Evolutionary conservation across 1,140 invertebrate species (phyloP), one percentile per base, ranked within the genome.

Genomic region (Laodelphax striatellus): DNA sequence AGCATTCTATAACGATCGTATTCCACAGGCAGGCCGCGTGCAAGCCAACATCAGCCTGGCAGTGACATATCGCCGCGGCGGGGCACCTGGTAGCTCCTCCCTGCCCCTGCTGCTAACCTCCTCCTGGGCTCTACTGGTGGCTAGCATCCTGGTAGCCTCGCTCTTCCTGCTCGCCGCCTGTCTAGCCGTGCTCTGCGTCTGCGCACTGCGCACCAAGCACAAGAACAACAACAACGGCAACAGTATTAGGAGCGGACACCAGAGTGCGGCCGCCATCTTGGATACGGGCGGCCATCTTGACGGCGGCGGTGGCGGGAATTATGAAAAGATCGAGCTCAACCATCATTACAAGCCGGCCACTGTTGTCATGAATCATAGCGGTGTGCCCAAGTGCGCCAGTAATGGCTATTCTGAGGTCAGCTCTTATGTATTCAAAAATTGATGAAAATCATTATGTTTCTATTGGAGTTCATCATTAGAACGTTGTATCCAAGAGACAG

Each of bases 251-350:
- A 67, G 70, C 70, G 69, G 64, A 68, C 66, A 8, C 66, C 68
- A 9, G 67, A 66, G n/a, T 24, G 50, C 46, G 17, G 14, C 19
- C 73, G 34, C 34, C 34, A 38, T 38, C 34, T 38, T 38, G 34
- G 34, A 38, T 38, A 11, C 34, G 34, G 78, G 46, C 79, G 80
- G 43, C 43, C 11, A 22, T 13, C 28, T 38, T 38, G 34, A 38
- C 34, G 11, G 17, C 59, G 64, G 21, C 58, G 83, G 17, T 57
- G 64, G 21, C 58, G 83, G 85, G 65, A 84, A 77, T 70, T 86
- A 86, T 67, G 85, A 87, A 69, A 87, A 87, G 74, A 86, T 87
- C 61, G 84, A 87, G 68, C 78, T 85, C 75, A 83, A 79, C 70
- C 34, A 38, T 70, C 34, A 38, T 38, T 77, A 79, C 63, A 77